These are phyloP conservation scores for Hermaeophaga mercurialis DNA, from an alignment of 2,888 invertebrate species.

Conservation along the genomic window DNA sequence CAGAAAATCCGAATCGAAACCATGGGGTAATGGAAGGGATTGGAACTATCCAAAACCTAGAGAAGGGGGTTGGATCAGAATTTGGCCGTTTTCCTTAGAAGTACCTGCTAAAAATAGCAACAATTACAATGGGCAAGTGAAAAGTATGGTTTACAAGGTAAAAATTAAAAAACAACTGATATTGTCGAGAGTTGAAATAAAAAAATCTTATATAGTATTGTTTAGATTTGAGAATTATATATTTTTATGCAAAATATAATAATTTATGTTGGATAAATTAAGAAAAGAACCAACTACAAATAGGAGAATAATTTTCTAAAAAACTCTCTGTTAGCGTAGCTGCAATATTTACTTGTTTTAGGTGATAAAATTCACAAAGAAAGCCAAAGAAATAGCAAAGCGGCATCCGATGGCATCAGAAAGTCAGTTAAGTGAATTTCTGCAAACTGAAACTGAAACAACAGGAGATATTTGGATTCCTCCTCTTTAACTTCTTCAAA, in stretches of 20 bases:
- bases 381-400: conserved; percentile 59
- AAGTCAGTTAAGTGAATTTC: conserved; percentile 58
- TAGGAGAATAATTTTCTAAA: too few relatives aligned
- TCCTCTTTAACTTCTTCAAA: conserved; percentile 52
- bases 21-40: conserved; percentile 75
- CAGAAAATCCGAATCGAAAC: conserved; percentile 56
- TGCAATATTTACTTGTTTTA: conserved; percentile 42
- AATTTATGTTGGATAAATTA: too few relatives aligned
- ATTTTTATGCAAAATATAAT: too few relatives aligned
- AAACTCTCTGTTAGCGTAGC: too few relatives aligned
- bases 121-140: conserved; percentile 37
- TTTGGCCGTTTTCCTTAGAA: conserved; percentile 66
- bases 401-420: conserved; percentile 60
- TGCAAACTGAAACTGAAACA: conserved; percentile 57
- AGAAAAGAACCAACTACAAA: too few relatives aligned
- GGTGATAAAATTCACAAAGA: conserved; percentile 58
- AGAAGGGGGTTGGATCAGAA: conserved; percentile 78
- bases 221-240: too few relatives aligned
- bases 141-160: conserved; percentile 52
- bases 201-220: too few relatives aligned
- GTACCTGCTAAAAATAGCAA: conserved; percentile 32
- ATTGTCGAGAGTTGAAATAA: too few relatives aligned
- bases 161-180: conserved; percentile 7
- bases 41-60: conserved; percentile 68
- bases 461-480: conserved; percentile 63